Percentiles rank a stretch among this genome's conserved stretches.
Evolutionary conservation across 2,113 vertebrate genomes (phyloP).

Genomic region (Asarcornis scutulata): DNA sequence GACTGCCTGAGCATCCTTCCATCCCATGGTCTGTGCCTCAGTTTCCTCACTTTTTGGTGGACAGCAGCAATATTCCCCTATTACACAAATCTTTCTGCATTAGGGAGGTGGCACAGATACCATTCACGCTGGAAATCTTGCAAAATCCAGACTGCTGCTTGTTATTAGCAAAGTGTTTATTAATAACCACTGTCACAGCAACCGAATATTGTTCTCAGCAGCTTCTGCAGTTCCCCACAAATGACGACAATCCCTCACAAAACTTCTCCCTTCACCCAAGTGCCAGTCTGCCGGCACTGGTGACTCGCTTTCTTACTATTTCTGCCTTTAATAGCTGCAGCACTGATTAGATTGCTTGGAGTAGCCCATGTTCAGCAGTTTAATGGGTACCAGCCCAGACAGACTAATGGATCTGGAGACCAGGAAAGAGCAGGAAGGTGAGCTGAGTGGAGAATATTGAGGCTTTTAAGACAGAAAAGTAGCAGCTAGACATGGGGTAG

Average conservation of each 20-base stretch:
- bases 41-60: neutral
- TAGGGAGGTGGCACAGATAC: neutral
- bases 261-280: neutral
- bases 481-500: slow-evolving; percentile 21
- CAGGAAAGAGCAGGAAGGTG: slow-evolving; percentile 45
- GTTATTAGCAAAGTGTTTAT: neutral
- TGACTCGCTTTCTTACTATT: neutral
- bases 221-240: neutral
- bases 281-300: neutral
- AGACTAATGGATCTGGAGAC: slow-evolving; percentile 53
- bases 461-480: slow-evolving; percentile 26
- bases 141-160: neutral
- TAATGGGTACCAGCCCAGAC: slow-evolving; percentile 47
- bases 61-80: neutral
- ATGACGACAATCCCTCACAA: neutral
- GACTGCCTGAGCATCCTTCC: neutral
- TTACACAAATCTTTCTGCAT: neutral
- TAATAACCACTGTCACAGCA: neutral
- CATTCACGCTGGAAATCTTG: neutral
- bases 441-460: slow-evolving; percentile 29
- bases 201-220: neutral
- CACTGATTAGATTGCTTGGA: slow-evolving; percentile 6
- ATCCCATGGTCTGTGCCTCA: neutral
- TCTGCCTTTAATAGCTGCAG: slow-evolving; percentile 15
- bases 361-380: slow-evolving; percentile 15